Base-by-base conservation (phyloP, 2,113 vertebrate species). In the Ranitomeya variabilis region DNA sequence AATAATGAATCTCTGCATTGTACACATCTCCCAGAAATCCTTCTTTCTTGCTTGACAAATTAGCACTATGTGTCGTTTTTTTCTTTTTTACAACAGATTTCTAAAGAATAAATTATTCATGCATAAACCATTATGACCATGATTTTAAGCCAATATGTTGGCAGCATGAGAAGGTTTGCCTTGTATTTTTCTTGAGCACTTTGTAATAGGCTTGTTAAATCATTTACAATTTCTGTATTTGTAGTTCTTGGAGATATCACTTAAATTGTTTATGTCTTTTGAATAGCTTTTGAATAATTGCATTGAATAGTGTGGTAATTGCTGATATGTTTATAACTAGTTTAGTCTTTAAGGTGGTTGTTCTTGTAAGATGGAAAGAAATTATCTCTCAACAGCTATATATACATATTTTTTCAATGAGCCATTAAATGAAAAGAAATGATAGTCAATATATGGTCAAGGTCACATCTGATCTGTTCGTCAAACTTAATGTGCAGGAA, bases 1-100 rank as follows among this genome's bases (percentile, higher is more conserved):
- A 73, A 71, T 89, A 89, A 85, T 77, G 69, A 79, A 79, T 26
- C 60, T 85, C 81, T 55, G 60, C 21, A 78, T 89, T 76, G 73
- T 64, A 67, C 64, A 13, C 64, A 10, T 66, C 74, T 80, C 51
- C 19, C 31, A 69, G 51, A 80, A 31, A 84, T 76, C 21, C 71
- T 77, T 76, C 16, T 57, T 45, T 60, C 64, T 76, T 69, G 66
- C 80, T 84, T 54, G 7, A 45, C 52, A 55, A 19, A 83, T 88
- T 89, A 89, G 62, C 21, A 18, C 54, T 52, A 23, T n/a, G 37
- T 18, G 26, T 71, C 71, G 26, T 80, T 87, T 87, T 87, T 87
- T 69, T 55, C 3, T n/a, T 31, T 31, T 31, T 31, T 31, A 8
- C 37, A 77, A n/a, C 60, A 67, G 37, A 52, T 84, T 69, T 84